Conservation (phyloP, 2,113 vertebrate genomes). For the Myocastor coypus region DNA sequence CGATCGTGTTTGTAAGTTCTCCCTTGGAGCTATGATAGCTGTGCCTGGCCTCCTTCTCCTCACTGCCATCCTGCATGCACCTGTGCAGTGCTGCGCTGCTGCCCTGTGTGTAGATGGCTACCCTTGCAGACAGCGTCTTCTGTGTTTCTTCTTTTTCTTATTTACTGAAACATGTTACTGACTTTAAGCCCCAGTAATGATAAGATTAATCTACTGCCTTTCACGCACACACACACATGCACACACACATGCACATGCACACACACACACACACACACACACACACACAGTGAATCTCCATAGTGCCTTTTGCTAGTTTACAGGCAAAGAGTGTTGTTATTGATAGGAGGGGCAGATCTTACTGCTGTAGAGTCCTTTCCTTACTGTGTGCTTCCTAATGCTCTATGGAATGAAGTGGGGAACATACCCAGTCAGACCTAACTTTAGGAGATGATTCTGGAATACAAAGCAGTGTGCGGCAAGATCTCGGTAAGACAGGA, state of each 20-base stretch:
- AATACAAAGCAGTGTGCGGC: conserved; percentile 38
- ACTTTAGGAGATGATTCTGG: conserved; percentile 11
- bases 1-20: not conserved
- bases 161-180: conserved; percentile 26
- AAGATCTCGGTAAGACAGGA: not conserved
- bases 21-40: not conserved
- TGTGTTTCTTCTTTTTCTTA: not conserved
- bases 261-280: not conserved
- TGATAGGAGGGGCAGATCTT: conserved; percentile 13
- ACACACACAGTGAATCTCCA: not conserved
- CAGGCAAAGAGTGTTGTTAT: not conserved
- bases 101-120: not conserved
- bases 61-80: not conserved
- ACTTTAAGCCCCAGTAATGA: not conserved
- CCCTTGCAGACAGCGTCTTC: not conserved
- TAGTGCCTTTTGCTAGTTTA: conserved; percentile 48
- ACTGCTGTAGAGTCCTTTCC: not conserved
- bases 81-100: not conserved
- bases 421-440: conserved; percentile 26
- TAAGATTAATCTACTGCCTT: conserved; percentile 51
- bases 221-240: not conserved
- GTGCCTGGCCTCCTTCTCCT: not conserved
- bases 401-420: not conserved
- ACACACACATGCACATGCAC: not conserved
- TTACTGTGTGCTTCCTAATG: conserved; percentile 12